Evolutionary conservation across 64 coral and sea anemone genomes (phyloP), one percentile per base, ranked within the genome.

Genomic region (Pachyseris speciosa): DNA sequence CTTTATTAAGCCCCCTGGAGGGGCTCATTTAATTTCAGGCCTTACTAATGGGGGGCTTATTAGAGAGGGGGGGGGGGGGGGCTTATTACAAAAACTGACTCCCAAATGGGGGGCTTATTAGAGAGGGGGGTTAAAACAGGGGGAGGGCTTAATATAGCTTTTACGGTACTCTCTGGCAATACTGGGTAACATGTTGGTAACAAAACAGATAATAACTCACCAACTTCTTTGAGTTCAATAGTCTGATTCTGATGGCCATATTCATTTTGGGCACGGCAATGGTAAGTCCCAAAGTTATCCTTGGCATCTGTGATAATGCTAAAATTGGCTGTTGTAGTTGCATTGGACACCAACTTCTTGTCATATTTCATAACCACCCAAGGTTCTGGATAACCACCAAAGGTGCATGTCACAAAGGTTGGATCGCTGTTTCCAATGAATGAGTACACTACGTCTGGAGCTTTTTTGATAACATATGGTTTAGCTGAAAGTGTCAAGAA

Each of bases 351-450:
- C 31, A 84, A 48, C 31, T 50, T 91, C 19, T 72, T 57, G 4
- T 64, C 33, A 74, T 84, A 84, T 13, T 44, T 58, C 31, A 91
- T 91, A 3, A 24, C 60, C 13, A 91, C 89, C n/a, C 51, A 84
- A 2, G 89, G 89, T 19, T 9, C 9, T 33, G 89, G 89, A 38
- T 64, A 84, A 7, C 89, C 89, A 8, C 41, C 79, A 31, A 74
- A 91, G 22, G 57, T 72, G 70, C 89, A 91, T 2, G 47, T 13
- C 20, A 91, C 57, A 10, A 22, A 84, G 1, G 70, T 58, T 30
- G 69, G 89, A 26, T 84, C 57, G 39, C 45, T 80, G 79, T 91
- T 91, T 10, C 89, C 89, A 9, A 91, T 36, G 37, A 74, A 91
- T 6, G 89, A 91, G 48, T 33, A 91, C 12, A 91, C 67, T 9